Percentiles rank a stretch among this genome's conserved stretches.
phyloP scores from a whole-genome alignment of 2,113 vertebrate species.

The Tapirus terrestris region DNA sequence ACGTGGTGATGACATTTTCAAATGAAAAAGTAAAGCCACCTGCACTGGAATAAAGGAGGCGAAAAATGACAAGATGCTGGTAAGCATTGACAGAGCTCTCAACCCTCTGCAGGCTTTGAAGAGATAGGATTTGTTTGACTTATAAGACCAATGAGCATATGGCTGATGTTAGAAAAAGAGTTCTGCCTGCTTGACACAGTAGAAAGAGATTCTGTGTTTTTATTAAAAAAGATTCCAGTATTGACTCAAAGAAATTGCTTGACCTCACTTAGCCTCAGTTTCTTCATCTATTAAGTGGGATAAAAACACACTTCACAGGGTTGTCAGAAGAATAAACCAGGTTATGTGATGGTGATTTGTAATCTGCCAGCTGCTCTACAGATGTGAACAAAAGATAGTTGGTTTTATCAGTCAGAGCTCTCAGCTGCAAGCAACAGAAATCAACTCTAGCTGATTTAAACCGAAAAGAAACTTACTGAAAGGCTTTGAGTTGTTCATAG shows the following conservation, averaged over 20 bases:
- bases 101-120: slow-evolving; percentile 71
- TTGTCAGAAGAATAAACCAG: not conserved
- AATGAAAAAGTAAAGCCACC: slow-evolving; percentile 82
- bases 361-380: not conserved
- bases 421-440: not conserved
- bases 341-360: not conserved
- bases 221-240: not conserved
- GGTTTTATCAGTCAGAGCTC: not conserved
- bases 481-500: not conserved
- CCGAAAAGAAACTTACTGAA: not conserved
- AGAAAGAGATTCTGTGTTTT: not conserved
- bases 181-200: not conserved
- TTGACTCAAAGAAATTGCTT: not conserved
- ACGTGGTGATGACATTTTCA: slow-evolving; percentile 85
- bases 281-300: not conserved
- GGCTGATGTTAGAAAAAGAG: not conserved
- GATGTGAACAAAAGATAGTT: not conserved
- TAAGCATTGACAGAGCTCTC: slow-evolving; percentile 57
- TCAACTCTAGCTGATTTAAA: not conserved
- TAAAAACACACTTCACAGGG: not conserved
- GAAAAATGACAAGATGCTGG: slow-evolving; percentile 72
- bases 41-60: slow-evolving; percentile 82
- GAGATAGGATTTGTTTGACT: slow-evolving; percentile 77
- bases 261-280: not conserved
- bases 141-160: slow-evolving; percentile 52